Conservation (phyloP, 2,113 vertebrate genomes). For the Xenus cinereus region DNA sequence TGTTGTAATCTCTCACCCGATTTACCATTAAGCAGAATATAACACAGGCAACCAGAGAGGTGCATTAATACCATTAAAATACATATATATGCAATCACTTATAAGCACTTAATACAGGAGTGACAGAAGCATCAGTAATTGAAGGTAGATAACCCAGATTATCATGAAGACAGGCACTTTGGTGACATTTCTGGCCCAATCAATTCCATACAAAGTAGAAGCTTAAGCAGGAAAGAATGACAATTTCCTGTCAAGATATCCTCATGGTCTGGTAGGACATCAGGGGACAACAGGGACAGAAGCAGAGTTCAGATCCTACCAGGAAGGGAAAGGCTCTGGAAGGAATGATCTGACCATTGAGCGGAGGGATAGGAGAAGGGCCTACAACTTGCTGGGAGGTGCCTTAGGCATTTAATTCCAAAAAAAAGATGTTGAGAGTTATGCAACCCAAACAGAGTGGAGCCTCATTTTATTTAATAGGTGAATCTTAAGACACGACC, state of each 20-base stretch:
- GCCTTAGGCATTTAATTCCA: background rate
- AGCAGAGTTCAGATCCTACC: background rate
- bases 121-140: background rate
- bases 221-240: background rate
- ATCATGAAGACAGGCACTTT: background rate
- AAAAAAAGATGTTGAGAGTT: background rate
- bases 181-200: background rate
- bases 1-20: background rate
- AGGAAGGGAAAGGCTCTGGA: background rate
- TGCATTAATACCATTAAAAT: background rate
- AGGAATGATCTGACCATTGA: accelerated
- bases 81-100: background rate
- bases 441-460: background rate
- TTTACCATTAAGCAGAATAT: background rate
- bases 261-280: background rate
- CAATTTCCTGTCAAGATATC: background rate
- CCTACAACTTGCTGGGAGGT: background rate
- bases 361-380: background rate
- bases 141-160: background rate
- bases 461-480: background rate
- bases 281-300: background rate
- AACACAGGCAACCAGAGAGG: background rate
- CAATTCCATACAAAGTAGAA: background rate
- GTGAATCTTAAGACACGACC: background rate
- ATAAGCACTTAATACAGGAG: background rate